These are phyloP conservation scores for Yponomeuta malinellus DNA, from an alignment of 2,888 invertebrate species.

Conservation along the genomic window DNA sequence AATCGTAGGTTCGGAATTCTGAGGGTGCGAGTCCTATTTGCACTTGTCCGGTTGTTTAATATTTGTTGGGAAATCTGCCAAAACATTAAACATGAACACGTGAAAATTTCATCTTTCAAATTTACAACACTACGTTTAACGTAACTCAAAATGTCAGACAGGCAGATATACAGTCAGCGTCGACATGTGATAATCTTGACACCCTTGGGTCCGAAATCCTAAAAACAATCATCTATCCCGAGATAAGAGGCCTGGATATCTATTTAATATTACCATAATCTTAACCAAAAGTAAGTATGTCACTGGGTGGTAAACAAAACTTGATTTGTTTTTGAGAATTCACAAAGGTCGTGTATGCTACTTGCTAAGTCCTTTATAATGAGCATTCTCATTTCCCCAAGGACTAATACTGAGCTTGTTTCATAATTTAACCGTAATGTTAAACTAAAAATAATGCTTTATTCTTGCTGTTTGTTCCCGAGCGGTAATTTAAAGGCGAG, in stretches of 20 bases:
- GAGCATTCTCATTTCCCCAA: neutral
- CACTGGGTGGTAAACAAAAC: neutral
- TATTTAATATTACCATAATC: too few species aligned
- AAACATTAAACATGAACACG: too few species aligned
- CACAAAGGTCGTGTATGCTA: neutral
- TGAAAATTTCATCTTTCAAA: too few species aligned
- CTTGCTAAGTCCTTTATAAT: neutral
- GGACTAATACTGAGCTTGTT: neutral
- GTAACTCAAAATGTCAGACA: too few species aligned
- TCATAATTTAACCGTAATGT: constrained; percentile 23
- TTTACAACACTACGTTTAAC: too few species aligned
- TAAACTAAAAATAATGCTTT: constrained; percentile 42
- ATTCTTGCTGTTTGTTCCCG: constrained; percentile 58
- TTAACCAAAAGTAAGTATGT: neutral
- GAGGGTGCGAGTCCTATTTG: too few species aligned
- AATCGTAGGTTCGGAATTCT: too few species aligned
- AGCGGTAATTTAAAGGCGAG: constrained; percentile 43
- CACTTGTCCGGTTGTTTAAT: too few species aligned
- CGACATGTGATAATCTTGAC: too few species aligned
- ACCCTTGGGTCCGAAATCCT: too few species aligned
- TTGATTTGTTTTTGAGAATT: neutral
- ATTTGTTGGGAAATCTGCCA: too few species aligned
- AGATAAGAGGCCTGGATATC: too few species aligned
- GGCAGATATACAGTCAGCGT: neutral
- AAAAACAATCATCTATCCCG: constrained; percentile 7